A percentile compares a stretch with the other conserved stretches of the same genome.
Evolutionary conservation across 2,113 vertebrate species (phyloP).

Genomic region (Anoplopoma fimbria): DNA sequence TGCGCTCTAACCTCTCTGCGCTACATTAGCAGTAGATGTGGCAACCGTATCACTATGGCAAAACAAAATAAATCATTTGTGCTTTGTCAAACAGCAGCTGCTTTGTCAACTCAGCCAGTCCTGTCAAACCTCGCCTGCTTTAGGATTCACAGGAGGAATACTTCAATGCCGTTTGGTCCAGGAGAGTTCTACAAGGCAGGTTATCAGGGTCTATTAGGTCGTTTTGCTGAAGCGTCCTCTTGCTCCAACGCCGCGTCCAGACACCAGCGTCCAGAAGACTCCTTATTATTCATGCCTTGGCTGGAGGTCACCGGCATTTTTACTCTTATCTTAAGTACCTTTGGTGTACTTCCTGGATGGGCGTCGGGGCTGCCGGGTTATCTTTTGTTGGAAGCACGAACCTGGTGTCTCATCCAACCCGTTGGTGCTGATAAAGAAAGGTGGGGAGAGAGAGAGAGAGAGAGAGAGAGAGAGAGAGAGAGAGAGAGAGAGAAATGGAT

Average conservation of each 20-base stretch:
- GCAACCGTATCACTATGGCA: not conserved
- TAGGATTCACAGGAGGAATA: slow-evolving; percentile 20
- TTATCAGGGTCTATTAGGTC: slow-evolving; percentile 15
- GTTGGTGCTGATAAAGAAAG: slow-evolving; percentile 71
- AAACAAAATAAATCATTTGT: not conserved
- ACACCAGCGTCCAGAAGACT: slow-evolving; percentile 39
- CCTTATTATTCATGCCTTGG: slow-evolving; percentile 2
- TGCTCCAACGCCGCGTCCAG: slow-evolving; percentile 22
- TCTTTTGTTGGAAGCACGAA: slow-evolving; percentile 79
- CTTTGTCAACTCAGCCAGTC: not conserved
- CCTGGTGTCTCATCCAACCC: slow-evolving; percentile 83
- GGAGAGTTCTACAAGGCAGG: not conserved
- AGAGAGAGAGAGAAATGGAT: not conserved
- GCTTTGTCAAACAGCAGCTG: slow-evolving; percentile 21
- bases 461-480: not conserved
- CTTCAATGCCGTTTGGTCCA: slow-evolving; percentile 5
- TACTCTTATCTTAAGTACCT: slow-evolving; percentile 41
- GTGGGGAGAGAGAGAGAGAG: not conserved
- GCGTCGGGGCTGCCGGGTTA: slow-evolving; percentile 40
- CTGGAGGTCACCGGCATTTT: slow-evolving; percentile 9
- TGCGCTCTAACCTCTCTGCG: not conserved
- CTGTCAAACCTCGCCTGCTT: slow-evolving; percentile 10
- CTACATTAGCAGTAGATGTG: not conserved
- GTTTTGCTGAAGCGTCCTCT: slow-evolving; percentile 35
- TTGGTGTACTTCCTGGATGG: slow-evolving; percentile 10